These are phyloP conservation scores for Lasioglossum leucozonium DNA, from an alignment of 2,888 invertebrate genomes.

Conservation along the genomic window DNA sequence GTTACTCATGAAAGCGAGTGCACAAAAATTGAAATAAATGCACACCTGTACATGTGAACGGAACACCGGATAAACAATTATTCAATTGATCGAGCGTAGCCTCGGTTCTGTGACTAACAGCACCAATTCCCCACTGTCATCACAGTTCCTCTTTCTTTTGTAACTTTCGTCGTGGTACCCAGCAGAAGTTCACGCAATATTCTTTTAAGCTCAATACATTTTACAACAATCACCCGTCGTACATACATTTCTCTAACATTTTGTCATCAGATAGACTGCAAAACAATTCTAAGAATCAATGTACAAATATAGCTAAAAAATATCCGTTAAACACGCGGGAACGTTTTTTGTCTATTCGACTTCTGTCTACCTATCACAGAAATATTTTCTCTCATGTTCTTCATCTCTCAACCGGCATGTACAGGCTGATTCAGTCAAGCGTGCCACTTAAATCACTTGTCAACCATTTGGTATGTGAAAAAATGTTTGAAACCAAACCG, in stretches of 20 bases:
- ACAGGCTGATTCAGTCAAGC: not conserved
- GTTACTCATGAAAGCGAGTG: not conserved
- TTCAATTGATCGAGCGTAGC: not conserved
- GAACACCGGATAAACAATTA: not conserved
- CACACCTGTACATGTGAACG: too few relatives aligned
- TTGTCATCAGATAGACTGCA: conserved; percentile 50
- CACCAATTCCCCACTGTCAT: conserved; percentile 5
- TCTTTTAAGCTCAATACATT: conserved; percentile 53
- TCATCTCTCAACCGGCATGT: conserved; percentile 60
- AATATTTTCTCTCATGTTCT: conserved; percentile 72
- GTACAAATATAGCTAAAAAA: conserved; percentile 69
- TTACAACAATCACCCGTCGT: conserved; percentile 36
- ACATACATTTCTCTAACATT: conserved; percentile 39
- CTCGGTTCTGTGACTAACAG: not conserved
- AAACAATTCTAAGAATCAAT: conserved; percentile 61
- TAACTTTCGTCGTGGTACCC: conserved; percentile 34
- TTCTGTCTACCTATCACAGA: conserved; percentile 80
- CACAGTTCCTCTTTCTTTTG: conserved; percentile 26
- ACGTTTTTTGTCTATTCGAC: conserved; percentile 63
- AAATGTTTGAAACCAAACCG: not conserved
- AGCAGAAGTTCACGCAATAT: conserved; percentile 38
- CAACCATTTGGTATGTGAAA: not conserved
- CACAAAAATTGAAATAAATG: not conserved
- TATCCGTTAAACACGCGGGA: conserved; percentile 65
- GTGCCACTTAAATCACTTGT: not conserved